Percentiles rank a stretch among this genome's conserved stretches.
Evolutionary conservation across 2,797 vertebrate genomes (phyloP).

Genomic region (Austrolebias charrua): DNA sequence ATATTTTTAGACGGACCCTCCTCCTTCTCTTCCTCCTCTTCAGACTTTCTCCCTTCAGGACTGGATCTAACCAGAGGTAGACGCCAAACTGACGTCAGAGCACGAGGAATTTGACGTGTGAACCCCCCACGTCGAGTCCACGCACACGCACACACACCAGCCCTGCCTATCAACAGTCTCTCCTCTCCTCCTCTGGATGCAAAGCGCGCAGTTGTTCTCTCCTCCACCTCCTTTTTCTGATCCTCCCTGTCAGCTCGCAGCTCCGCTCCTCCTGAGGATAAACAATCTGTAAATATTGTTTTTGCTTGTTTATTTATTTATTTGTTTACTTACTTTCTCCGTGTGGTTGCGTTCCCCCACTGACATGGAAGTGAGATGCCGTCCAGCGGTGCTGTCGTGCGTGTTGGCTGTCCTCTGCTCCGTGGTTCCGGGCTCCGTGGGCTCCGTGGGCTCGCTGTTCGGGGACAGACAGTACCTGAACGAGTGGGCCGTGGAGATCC

Average conservation of each 20-base stretch:
- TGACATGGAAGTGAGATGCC: constrained; percentile 84
- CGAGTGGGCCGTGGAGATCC: constrained; percentile 97
- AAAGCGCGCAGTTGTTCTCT: constrained; percentile 44
- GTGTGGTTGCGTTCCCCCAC: constrained; percentile 56
- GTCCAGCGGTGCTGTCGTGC: constrained; percentile 76
- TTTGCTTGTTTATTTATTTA: background rate
- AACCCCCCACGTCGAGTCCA: constrained; percentile 62
- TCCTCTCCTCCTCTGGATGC: constrained; percentile 60
- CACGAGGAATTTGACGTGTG: constrained; percentile 89
- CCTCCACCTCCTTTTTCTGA: constrained; percentile 31
- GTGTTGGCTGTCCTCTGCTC: constrained; percentile 76
- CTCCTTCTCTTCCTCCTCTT: constrained; percentile 5
- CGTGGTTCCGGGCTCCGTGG: constrained; percentile 58
- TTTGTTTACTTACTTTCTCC: too few relatives aligned
- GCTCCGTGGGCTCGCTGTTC: constrained; percentile 56
- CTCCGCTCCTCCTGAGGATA: too few relatives aligned
- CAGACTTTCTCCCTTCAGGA: constrained; percentile 63
- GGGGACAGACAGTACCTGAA: constrained; percentile 90
- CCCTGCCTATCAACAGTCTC: constrained; percentile 53
- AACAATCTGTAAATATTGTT: too few relatives aligned
- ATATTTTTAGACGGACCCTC: constrained; percentile 66
- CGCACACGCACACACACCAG: constrained; percentile 18
- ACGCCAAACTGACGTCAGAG: constrained; percentile 89
- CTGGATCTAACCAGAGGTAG: constrained; percentile 82
- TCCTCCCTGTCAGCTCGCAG: too few relatives aligned